phyloP scores from a whole-genome alignment of 2,113 vertebrate genomes.

The Burhinus bistriatus region DNA sequence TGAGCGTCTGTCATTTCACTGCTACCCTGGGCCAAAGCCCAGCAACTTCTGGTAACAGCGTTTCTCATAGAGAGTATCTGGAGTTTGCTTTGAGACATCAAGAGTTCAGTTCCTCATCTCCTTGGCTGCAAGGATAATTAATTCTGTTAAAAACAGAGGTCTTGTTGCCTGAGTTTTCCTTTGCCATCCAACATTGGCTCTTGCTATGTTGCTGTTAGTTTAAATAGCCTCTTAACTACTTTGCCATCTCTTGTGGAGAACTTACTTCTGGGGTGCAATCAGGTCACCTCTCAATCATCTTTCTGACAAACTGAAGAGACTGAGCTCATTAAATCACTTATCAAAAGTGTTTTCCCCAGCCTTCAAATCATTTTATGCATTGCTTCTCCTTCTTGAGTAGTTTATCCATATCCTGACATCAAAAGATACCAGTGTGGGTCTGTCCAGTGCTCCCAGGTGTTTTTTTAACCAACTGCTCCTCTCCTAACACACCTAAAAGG shows the following conservation, averaged over 20 bases:
- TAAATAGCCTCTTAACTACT: neutral
- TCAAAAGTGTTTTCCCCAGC: neutral
- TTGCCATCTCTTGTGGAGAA: neutral
- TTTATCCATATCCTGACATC: neutral
- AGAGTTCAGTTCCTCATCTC: neutral
- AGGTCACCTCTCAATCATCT: conserved; percentile 13
- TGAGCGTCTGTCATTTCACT: neutral
- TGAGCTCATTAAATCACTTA: neutral
- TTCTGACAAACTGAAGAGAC: conserved; percentile 15
- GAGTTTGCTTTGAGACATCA: neutral
- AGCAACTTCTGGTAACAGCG: neutral
- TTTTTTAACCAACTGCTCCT: neutral
- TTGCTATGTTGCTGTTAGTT: neutral
- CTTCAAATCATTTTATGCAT: neutral
- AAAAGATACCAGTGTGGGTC: neutral
- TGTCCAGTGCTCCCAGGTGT: neutral
- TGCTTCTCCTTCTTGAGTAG: neutral
- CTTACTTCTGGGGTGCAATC: neutral
- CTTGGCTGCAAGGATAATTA: neutral
- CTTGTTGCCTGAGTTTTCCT: neutral
- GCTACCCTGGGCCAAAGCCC: neutral
- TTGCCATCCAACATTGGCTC: neutral
- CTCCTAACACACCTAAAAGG: neutral
- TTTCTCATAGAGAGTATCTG: neutral
- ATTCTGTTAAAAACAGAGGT: neutral